Base-by-base conservation (phyloP, 2,888 invertebrate genomes). In the Cephus rjabovi region DNA sequence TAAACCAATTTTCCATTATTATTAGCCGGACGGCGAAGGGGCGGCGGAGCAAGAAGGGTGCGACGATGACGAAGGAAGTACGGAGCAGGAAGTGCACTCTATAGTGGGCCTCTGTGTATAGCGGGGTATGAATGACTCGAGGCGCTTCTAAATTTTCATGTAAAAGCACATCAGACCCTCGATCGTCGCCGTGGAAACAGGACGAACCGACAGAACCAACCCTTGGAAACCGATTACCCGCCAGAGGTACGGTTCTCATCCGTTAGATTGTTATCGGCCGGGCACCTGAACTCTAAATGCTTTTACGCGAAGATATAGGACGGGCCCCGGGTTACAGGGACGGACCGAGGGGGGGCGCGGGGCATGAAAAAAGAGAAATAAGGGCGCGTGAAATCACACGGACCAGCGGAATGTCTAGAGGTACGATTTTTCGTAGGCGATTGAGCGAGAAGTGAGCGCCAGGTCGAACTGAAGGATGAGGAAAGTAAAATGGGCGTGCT, bases 391-490 rank as follows among this genome's bases (percentile, higher is more conserved):
- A 71, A 71, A 71, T 71, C 71, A 34, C 33, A 56, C 56, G 56
- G 56, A 23, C 56, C 56, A 23, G 23, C 56, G 56, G 56, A 34
- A 12, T 31, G 71, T 71, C 71, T 34, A 15, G 71, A 31, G 71
- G 34, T 12, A 71, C 71, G 31, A 71, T 71, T 71, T 71, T 71
- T 34, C 71, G 71, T 71, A 31, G 71, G 23, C 56, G 56, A 56
- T 56, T 23, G 56, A 56, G 56, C 56, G 56, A 56, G 56, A 23
- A 56, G 56, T 9, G 56, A 56, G 56, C 56, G 56, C 56, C 56
- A 56, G 9, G 56, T 56, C 56, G 56, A 23, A 56, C 15, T 23
- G 23, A 56, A 56, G 56, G 9, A 56, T 23, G 31, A 12, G 33
- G 12, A 34, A 30, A 71, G 12, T 71, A 34, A 34, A 33, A 34